These are phyloP conservation scores for Oryzias curvinotus DNA, from an alignment of 2,113 vertebrate genomes.

Conservation along the genomic window DNA sequence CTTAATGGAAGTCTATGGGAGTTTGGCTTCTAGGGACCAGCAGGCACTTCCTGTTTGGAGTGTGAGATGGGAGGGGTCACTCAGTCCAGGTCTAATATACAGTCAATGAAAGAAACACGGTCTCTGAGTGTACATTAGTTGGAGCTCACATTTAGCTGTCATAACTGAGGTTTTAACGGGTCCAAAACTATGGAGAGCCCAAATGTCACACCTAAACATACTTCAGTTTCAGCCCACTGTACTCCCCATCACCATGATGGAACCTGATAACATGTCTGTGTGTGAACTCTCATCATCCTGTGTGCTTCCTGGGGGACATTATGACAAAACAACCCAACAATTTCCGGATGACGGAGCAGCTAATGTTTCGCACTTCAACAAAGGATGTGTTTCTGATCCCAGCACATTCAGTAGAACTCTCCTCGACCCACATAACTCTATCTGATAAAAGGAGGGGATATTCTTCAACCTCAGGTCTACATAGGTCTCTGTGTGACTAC, in stretches of 20 bases:
- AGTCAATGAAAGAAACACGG: no score
- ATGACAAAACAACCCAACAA: slow-evolving; percentile 33
- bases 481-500: slow-evolving; percentile 13
- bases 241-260: slow-evolving; percentile 34
- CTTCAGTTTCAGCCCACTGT: slow-evolving; percentile 66
- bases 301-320: slow-evolving; percentile 57
- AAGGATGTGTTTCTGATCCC: slow-evolving; percentile 51
- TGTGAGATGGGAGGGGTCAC: no score
- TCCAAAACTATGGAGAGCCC: slow-evolving; percentile 15
- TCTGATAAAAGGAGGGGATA: slow-evolving; percentile 3
- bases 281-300: slow-evolving; percentile 37
- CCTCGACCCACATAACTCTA: slow-evolving; percentile 40
- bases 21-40: no score
- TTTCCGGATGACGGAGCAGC: slow-evolving; percentile 49
- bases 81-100: no score
- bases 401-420: slow-evolving; percentile 38
- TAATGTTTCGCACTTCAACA: slow-evolving; percentile 67
- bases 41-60: no score
- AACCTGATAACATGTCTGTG: slow-evolving; percentile 65
- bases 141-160: no score
- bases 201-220: slow-evolving; percentile 51
- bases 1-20: no score
- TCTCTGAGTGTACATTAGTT: no score
- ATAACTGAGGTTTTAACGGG: no score
- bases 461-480: slow-evolving; percentile 19